Conservation (phyloP, 2,797 vertebrate species). For the Tadarida brasiliensis region DNA sequence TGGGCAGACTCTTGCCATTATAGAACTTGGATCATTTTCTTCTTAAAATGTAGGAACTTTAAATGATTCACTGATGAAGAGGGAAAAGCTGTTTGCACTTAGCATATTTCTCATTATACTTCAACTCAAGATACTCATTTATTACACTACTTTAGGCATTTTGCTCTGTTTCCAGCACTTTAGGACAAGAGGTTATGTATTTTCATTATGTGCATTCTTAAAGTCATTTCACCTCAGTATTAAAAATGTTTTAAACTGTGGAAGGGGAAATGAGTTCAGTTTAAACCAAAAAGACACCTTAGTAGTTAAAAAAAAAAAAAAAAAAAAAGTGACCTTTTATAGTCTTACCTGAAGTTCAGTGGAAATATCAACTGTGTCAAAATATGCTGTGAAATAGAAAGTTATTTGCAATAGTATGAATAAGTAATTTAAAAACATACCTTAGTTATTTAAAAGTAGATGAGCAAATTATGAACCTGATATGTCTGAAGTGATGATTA, state of each 20-base stretch:
- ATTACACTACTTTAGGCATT: background rate
- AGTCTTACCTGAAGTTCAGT: slow-evolving; percentile 49
- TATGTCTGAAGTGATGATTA: slow-evolving; percentile 68
- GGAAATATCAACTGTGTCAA: slow-evolving; percentile 14
- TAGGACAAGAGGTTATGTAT: slow-evolving; percentile 20
- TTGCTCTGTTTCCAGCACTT: slow-evolving; percentile 25
- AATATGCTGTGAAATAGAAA: slow-evolving; percentile 4
- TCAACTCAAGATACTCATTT: background rate
- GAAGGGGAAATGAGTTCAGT: background rate
- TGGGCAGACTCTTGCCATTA: slow-evolving; percentile 51
- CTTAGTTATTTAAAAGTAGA: slow-evolving; percentile 63
- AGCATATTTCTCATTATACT: slow-evolving; percentile 54
- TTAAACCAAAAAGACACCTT: slow-evolving; percentile 41
- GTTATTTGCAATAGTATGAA: slow-evolving; percentile 43
- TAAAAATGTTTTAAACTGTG: background rate
- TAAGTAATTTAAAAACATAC: slow-evolving; percentile 60
- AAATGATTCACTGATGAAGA: slow-evolving; percentile 51
- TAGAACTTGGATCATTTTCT: slow-evolving; percentile 67
- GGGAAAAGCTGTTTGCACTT: slow-evolving; percentile 58
- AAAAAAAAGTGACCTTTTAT: slow-evolving; percentile 37
- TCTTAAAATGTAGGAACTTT: slow-evolving; percentile 55
- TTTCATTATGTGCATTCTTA: slow-evolving; percentile 43
- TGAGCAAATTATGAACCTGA: slow-evolving; percentile 62
- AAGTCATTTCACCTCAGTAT: slow-evolving; percentile 27
- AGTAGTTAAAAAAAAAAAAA: background rate